Base-by-base conservation (phyloP, 2,888 invertebrate species). In the Rhagium mordax region DNA sequence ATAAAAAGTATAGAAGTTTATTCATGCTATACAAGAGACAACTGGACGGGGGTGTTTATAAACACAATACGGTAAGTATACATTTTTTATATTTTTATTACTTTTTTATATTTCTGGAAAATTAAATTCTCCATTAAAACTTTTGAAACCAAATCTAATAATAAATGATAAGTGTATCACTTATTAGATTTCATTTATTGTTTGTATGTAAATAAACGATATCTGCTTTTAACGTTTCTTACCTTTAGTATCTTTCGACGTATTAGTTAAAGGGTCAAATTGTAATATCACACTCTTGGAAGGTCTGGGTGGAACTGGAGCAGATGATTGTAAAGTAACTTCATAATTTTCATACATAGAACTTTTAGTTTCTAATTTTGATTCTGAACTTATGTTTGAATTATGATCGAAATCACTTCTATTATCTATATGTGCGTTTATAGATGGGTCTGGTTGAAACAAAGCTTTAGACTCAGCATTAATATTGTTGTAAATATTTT, bases 281-380 rank as follows among this genome's bases (percentile, higher is more conserved):
- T 94, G 93, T 84, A 91, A 89, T 61, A 94, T 91, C n/a, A 94
- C 90, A 83, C 93, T 93, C 79, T 90, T 88, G 67, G 90, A 89
- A 79, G 80, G 82, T 76, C 79, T 79, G 41, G 77, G 73, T 33
- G 66, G 20, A 68, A 90, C 89, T 33, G 66, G 20, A 68, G 90
- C 89, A 80, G 79, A 82, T 73, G 76, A 77, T 61, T 70, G 72
- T 10, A 78, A 77, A 55, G 74, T 57, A 33, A 84, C 76, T 49
- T 79, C 79, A 70, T 86, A 86, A 80, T 90, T 90, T 80, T 90
- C 90, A 81, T 90, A 90, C 15, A 89, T 74, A 0, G 89, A 89
- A 83, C 89, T 89, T 61, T 78, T 77, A 4, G 75, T 24, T 15
- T 76, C 74, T 33, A 77, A 15, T 53, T 48, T 49, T 20, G 72